These are phyloP conservation scores for Lepidochrysops patricia DNA, from an alignment of 2,888 invertebrate genomes.

Conservation along the genomic window DNA sequence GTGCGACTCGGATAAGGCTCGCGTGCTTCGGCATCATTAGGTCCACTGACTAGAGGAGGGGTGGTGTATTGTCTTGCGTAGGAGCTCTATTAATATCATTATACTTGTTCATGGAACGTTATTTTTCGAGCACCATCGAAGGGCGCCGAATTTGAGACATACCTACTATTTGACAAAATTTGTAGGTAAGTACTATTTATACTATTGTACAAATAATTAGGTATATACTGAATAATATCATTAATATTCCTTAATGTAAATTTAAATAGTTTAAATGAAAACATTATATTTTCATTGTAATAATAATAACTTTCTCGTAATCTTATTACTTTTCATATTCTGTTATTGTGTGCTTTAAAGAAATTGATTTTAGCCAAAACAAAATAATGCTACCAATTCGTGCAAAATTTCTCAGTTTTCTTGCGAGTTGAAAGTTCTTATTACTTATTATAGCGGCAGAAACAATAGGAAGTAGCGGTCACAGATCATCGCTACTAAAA, in stretches of 20 bases:
- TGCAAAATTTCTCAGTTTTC: not conserved
- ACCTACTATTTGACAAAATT: too few relatives aligned
- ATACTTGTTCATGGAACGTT: constrained; percentile 54
- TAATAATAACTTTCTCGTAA: too few relatives aligned
- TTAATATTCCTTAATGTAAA: too few relatives aligned
- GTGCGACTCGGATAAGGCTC: constrained; percentile 36
- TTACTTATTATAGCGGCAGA: not conserved
- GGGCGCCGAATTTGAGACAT: not conserved
- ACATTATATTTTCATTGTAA: too few relatives aligned
- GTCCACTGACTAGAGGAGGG: constrained; percentile 50
- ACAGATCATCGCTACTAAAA: constrained; percentile 4
- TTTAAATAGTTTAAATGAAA: too few relatives aligned
- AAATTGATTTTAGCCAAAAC: not conserved
- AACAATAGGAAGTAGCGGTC: constrained; percentile 1
- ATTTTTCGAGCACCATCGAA: constrained; percentile 43
- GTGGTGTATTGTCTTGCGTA: constrained; percentile 64
- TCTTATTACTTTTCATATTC: too few relatives aligned
- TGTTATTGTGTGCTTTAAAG: not conserved
- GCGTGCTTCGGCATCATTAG: constrained; percentile 62
- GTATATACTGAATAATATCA: too few relatives aligned
- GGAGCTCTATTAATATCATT: constrained; percentile 43
- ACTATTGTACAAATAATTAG: too few relatives aligned
- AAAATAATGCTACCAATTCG: not conserved
- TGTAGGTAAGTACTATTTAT: too few relatives aligned
- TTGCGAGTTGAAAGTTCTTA: not conserved